Base-by-base conservation (phyloP, 37 sponge, comb jelly and placozoan species). In the Cliona cf. orientalis region DNA sequence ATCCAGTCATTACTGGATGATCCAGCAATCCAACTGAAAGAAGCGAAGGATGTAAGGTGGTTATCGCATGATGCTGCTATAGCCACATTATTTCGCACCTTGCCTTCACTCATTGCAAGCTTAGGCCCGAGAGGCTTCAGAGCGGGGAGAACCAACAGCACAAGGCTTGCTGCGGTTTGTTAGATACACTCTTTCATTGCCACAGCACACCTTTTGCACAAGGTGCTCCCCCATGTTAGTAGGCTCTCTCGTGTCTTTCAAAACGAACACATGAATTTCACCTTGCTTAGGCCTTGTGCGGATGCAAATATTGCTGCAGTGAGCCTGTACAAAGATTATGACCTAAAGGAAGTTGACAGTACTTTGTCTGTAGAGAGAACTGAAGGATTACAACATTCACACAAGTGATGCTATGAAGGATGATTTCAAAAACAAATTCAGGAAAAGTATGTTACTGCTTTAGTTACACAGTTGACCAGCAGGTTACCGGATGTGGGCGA, bases 41-140 rank as follows among this genome's bases (percentile, higher is more conserved):
- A 62, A n/a, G 63, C 63, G 6, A 62, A 62, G 23, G 63, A 62
- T 62, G 63, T 62, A n/a, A 62, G 63, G 26, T 62, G 63, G 63
- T 26, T 62, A 9, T 62, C 29, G 17, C 63, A 62, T 62, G 26
- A 62, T 22, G 23, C 6, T 62, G 63, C 63, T n/a, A 26, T 62
- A n/a, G 26, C 11, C 17, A n/a, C 63, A 9, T 26, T 62, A 7
- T 26, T 6, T 7, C 23, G 26, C 6, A 62, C 63, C 23, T 62
- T 62, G 26, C 63, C 63, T n/a, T 14, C 63, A 25, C 26, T 62
- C 26, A 6, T 62, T 26, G 29, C 63, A 26, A n/a, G 28, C 7
- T 62, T 22, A n/a, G 63, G 23, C n/a, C 26, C 11, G 63, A 22
- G 63, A 62, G 23, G 63, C 28, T 26, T 19, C 26, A 25, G 63